Evolutionary conservation across 2,797 vertebrate species (phyloP).

Genomic region (Periophthalmus magnuspinnatus): DNA sequence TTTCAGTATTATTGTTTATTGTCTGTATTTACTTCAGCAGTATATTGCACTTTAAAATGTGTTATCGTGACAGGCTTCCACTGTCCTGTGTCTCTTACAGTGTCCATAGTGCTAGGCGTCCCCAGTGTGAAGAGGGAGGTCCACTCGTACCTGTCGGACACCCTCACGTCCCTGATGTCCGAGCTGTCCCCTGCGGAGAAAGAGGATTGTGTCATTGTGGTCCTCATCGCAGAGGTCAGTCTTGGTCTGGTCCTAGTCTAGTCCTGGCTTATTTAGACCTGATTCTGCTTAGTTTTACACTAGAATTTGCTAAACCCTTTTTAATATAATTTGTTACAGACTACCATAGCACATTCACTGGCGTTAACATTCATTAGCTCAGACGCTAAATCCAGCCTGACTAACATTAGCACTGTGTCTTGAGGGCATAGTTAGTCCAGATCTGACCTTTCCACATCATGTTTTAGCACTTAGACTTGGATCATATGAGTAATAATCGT

Average conservation of each 20-base stretch:
- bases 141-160: conserved; percentile 95
- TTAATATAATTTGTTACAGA: not conserved
- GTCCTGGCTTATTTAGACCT: not conserved
- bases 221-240: conserved; percentile 93
- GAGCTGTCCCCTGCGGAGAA: conserved; percentile 91
- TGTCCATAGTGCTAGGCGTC: conserved; percentile 96
- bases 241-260: not conserved
- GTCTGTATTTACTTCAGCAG: too few species aligned
- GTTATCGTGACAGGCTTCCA: too few species aligned
- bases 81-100: conserved; percentile 60
- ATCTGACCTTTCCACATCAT: conserved; percentile 1
- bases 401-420: conserved; percentile 3
- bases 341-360: not conserved
- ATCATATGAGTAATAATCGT: conserved; percentile 2
- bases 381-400: not conserved
- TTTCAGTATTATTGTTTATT: too few species aligned
- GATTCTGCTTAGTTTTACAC: not conserved
- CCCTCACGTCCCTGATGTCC: conserved; percentile 92
- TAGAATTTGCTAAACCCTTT: not conserved
- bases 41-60: too few species aligned
- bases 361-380: conserved; percentile 17
- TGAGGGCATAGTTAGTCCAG: not conserved
- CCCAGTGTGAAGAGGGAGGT: conserved; percentile 95
- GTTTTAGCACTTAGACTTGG: not conserved
- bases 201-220: conserved; percentile 95